Evolutionary conservation across 2,113 vertebrate species (phyloP), one percentile per base, ranked within the genome.

Genomic region (Gavialis gangeticus): DNA sequence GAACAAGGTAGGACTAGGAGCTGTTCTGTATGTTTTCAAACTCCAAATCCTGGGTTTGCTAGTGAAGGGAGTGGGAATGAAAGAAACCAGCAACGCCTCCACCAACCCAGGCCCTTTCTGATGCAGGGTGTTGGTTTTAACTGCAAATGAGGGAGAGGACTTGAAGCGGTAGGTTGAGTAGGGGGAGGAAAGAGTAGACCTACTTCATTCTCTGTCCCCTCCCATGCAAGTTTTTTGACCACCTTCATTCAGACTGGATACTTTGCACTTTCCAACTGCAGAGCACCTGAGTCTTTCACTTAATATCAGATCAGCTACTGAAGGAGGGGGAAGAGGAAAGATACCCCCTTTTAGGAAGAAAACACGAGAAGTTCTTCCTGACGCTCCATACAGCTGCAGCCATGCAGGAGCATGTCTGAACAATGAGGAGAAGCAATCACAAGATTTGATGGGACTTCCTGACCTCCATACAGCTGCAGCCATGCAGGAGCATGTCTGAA

Each of bases 221-320:
- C 57, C 37, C 0, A 0, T 28, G 12, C 46, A 46, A 46, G 4
- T 15, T 87, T 64, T 34, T 64, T 69, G 75, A 10, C 19, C 75
- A 59, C 66, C 84, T 27, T 11, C 0, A 0, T 27, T 9, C 62
- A 82, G 78, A 30, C 56, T 34, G 58, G 12, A 3, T 79, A 54
- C 10, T 54, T 30, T 46, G 18, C 16, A 13, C 27, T 21, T 9
- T 78, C 58, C 58, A 46, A 0, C 46, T 66, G 3, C 14, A 27
- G 12, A 34, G 30, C 15, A 80, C n/a, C 60, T 58, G 79, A 3
- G 18, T 57, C 79, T 22, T 0, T 2, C 60, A 24, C 3, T 37
- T 14, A 27, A 27, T 19, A 55, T 75, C 25, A 82, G 11, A 24
- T n/a, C 16, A 30, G 7, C 46, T 46, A 46, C 71, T 46, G 6